Evolutionary conservation across 2,797 vertebrate species (phyloP), one percentile per base, ranked within the genome.

Genomic region (Dendrocincla tyrannina): DNA sequence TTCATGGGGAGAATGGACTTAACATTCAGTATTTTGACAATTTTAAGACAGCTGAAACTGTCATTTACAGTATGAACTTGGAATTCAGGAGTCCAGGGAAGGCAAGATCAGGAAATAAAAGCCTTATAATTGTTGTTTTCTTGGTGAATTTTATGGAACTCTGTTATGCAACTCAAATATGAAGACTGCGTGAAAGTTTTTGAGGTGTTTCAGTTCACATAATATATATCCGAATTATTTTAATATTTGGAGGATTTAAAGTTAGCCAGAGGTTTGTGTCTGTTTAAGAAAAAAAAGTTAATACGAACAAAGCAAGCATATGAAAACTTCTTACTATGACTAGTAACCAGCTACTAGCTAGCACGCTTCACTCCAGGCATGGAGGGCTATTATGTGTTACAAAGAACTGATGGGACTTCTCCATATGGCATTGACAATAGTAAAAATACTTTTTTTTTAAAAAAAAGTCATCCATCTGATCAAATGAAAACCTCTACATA

Each of bases 331-430:
- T 98, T 98, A 97, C 97, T 98, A 98, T 97, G 98, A 98, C 97
- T 97, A 98, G 98, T 98, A 98, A 98, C 97, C 97, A 98, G 98
- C 98, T 98, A 98, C 98, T 97, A 97, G 97, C 97, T 93, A 97
- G 98, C 98, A 98, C 97, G 84, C 89, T 95, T 97, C 97, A 98
- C 98, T 98, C 98, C 98, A 98, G 97, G 96, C 85, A 95, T 52
- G 89, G 86, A 97, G 89, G 79, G 69, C 95, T 86, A 87, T 81
- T 92, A 67, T 83, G 47, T 4, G 1, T 72, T 88, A 69, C 28
- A 85, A 91, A 91, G 93, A 95, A 95, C 77, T 82, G 82, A 96
- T 78, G 70, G 55, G 74, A 92, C 64, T 49, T 87, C 41, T 90
- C 68, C 74, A 59, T 37, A 46, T 82, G 41, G 82, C 22, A 53